Evolutionary conservation across 1,140 invertebrate species (phyloP).

Genomic region (Sesamia nonagrioides): DNA sequence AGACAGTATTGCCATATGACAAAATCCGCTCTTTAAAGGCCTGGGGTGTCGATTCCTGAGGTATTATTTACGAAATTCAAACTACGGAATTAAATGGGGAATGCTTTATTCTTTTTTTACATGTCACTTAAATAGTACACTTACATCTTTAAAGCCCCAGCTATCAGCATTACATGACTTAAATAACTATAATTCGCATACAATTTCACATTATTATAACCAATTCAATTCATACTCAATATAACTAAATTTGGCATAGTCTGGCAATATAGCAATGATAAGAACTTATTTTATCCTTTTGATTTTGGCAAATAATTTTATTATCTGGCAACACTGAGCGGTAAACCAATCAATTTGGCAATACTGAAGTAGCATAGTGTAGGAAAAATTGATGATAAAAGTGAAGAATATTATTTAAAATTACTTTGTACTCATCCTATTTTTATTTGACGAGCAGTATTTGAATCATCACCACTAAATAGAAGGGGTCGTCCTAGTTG

Average conservation of each 20-base stretch:
- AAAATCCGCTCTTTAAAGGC: background rate
- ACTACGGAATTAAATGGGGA: constrained; percentile 39
- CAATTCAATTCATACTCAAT: constrained; percentile 33
- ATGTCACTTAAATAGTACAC: constrained; percentile 41
- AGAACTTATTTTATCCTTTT: background rate
- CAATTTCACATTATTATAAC: constrained; percentile 41
- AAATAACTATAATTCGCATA: constrained; percentile 35
- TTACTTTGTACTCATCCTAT: background rate
- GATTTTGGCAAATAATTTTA: background rate
- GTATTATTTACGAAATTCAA: constrained; percentile 30
- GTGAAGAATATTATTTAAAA: background rate
- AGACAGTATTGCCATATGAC: constrained; percentile 32
- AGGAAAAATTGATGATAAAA: background rate
- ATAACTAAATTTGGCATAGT: constrained; percentile 34
- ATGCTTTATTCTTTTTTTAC: constrained; percentile 40
- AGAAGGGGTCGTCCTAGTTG: constrained; percentile 22
- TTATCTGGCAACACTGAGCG: background rate
- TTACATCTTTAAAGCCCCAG: constrained; percentile 39
- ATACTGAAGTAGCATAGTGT: background rate
- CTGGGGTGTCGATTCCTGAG: background rate
- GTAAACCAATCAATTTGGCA: background rate
- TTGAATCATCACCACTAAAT: constrained; percentile 24
- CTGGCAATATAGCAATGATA: constrained; percentile 36
- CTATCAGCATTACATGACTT: constrained; percentile 39
- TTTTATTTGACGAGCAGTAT: background rate